Conservation (phyloP, 2,113 vertebrate species). For the Ophiodon elongatus region DNA sequence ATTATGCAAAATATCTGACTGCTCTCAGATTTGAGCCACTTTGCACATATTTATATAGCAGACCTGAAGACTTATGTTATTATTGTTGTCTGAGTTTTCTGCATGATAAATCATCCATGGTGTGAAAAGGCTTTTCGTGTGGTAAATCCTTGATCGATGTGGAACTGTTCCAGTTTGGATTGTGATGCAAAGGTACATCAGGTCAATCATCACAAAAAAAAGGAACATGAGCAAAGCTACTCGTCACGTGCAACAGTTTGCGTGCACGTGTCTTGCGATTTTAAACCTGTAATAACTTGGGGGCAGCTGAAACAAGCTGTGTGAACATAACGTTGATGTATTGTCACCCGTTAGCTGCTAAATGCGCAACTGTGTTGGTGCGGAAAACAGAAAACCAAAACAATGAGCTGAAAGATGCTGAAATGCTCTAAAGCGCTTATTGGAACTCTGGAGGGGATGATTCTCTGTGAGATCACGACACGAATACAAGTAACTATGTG, state of each 20-base stretch:
- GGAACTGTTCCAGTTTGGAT: not conserved
- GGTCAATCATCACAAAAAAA: constrained; percentile 5
- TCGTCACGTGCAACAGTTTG: not conserved
- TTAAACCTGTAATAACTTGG: not conserved
- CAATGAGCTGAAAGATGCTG: not conserved
- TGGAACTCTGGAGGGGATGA: not conserved
- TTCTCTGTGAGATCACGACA: not conserved
- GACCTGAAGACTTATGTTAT: constrained; percentile 32
- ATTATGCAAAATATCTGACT: constrained; percentile 31
- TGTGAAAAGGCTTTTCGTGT: constrained; percentile 53
- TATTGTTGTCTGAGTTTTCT: constrained; percentile 48
- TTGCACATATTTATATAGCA: constrained; percentile 38
- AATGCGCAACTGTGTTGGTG: not conserved
- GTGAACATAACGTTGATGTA: not conserved
- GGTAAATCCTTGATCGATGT: not conserved
- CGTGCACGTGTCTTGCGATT: not conserved
- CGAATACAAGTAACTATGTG: not conserved
- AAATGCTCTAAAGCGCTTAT: not conserved
- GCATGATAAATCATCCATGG: constrained; percentile 42
- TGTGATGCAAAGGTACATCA: constrained; percentile 11
- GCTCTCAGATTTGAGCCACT: constrained; percentile 33
- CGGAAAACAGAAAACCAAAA: not conserved
- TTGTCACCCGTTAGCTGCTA: not conserved
- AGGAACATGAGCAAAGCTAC: not conserved
- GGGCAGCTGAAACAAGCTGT: not conserved